Base-by-base conservation (phyloP, 2,888 invertebrate species). In the Xanthostigma xanthostigma region DNA sequence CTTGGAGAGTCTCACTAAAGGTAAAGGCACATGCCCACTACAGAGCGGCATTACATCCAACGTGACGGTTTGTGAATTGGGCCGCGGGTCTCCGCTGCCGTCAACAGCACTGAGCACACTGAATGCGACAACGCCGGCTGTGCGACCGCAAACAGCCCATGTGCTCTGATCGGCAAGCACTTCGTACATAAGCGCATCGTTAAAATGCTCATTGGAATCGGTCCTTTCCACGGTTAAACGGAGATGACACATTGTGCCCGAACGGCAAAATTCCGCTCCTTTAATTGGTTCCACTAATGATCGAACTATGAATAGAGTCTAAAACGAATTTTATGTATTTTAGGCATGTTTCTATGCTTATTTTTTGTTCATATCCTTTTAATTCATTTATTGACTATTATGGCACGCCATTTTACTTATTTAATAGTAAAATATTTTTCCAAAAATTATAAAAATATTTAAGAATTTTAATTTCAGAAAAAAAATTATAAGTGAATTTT, bases 21-120 rank as follows among this genome's bases (percentile, higher is more conserved):
- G 94, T 56, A 94, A 73, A 9, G 93, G 93, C 53, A 94, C 71
- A 64, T 84, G 88, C 14, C 95, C 95, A 17, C 90, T 85, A 17
- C 83, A 82, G n/a, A 95, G 68, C 3, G 94, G 94, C 86, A 94
- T 90, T 36, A 94, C 89, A 59, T 94, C 93, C 54, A 95, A 66
- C 0, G 81, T 79, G 44, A 92, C 86, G 41, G 73, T 75, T 64
- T 88, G 87, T 6, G 27, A 27, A 6, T 6, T 27, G 5, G 27
- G 27, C 27, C 27, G 27, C 9, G 78, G 74, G 49, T 79, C 79
- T 5, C 73, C 71, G 45, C 76, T 73, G 50, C 77, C 80, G 70
- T 88, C 73, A 44, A 61, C 60, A 27, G 55, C 53, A 4, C 53
- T 46, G 40, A 59, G 57, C 2, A 54, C 51, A 44, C 63, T 63